Evolutionary conservation across 2,113 vertebrate species (phyloP), one percentile per base, ranked within the genome.

Genomic region (Turnix velox): DNA sequence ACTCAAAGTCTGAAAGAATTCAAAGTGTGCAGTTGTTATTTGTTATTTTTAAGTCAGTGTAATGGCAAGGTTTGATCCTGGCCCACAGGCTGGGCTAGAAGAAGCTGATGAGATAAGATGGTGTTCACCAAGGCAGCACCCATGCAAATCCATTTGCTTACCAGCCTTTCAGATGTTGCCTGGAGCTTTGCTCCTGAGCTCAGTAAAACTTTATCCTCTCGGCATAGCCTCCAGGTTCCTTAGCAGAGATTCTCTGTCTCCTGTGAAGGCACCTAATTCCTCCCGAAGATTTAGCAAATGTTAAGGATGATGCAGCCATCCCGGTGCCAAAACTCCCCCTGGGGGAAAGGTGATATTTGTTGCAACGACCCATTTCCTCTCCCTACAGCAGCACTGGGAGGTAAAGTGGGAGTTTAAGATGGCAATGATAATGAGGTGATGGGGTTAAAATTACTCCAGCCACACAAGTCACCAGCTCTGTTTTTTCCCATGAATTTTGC

Each of bases 121-220:
- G 0, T 4, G 37, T 25, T 91, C 72, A 54, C n/a, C 0, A 0
- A 39, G 43, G n/a, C 18, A 46, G 23, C 73, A 16, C 8, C 37
- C 6, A 12, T 13, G 48, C 22, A 5, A 77, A 65, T 12, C 7
- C n/a, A 27, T 92, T 88, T 75, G 52, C 66, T 65, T 51, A 39
- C 9, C 43, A 39, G 2, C 37, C 58, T 31, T 39, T 4, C 55
- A 71, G 79, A 30, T 25, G 18, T 2, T 27, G 83, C 90, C 88
- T 66, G 69, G 19, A 75, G 72, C 31, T 43, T 52, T 4, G 6
- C 39, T 52, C 20, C 74, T 3, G 37, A 71, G 81, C 59, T 59
- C 71, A 3, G 48, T 33, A 45, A n/a, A 86, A 25, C 14, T 10
- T 1, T 2, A 3, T 5, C 10, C 85, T 55, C 31, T 77, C 28